phyloP scores from a whole-genome alignment of 2,113 vertebrate species.

The Serinus canaria region DNA sequence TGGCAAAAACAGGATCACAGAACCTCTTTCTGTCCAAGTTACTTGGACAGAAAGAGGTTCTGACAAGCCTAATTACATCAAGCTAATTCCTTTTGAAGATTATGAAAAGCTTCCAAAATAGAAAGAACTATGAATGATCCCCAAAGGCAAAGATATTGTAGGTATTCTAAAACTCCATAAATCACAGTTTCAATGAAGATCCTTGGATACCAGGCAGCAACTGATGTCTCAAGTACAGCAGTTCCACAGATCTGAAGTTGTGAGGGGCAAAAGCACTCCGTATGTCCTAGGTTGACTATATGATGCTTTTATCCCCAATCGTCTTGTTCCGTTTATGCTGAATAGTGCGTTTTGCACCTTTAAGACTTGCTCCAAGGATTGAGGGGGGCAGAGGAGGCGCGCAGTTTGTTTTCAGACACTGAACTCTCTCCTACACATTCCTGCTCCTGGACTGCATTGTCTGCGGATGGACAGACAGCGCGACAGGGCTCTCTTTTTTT shows the following conservation, averaged over 20 bases:
- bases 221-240: not conserved
- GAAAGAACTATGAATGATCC: not conserved
- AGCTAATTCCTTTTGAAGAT: not conserved
- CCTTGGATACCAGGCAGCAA: not conserved
- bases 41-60: not conserved
- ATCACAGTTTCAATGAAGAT: not conserved
- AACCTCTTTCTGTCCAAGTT: too few relatives aligned
- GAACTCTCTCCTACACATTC: too few relatives aligned
- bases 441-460: too few relatives aligned
- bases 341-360: too few relatives aligned
- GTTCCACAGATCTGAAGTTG: fast-evolving
- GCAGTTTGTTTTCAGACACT: too few relatives aligned
- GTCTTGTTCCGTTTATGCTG: too few relatives aligned
- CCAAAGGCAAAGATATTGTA: not conserved
- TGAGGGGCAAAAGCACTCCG: fast-evolving
- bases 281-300: too few relatives aligned
- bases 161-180: not conserved
- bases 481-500: too few relatives aligned
- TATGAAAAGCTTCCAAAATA: not conserved
- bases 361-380: too few relatives aligned
- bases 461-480: too few relatives aligned
- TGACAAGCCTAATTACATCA: not conserved
- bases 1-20: not conserved
- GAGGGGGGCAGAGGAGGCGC: too few relatives aligned
- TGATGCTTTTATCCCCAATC: too few relatives aligned